Evolutionary conservation across 2,113 vertebrate genomes (phyloP).

Genomic region (Oxyruncus cristatus): DNA sequence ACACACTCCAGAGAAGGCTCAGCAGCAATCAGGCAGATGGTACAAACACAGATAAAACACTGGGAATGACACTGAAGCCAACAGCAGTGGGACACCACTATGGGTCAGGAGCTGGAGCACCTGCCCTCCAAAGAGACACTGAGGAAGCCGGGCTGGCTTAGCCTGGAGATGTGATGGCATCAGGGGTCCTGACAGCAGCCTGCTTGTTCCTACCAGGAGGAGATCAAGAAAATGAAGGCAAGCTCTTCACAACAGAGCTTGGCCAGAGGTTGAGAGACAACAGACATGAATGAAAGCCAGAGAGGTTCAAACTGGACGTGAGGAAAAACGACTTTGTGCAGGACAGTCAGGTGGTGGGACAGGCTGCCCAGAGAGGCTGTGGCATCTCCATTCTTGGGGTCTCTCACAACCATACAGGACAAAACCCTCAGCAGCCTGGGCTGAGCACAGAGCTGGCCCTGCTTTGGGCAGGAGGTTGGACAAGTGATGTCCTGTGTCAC

Average conservation of each 20-base stretch:
- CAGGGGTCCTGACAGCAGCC: background rate
- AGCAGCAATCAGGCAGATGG: background rate
- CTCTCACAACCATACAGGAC: background rate
- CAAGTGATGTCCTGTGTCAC: background rate
- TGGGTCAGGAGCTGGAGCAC: background rate
- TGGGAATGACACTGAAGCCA: background rate
- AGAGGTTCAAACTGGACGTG: background rate
- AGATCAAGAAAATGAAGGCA: background rate
- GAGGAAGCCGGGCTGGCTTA: background rate
- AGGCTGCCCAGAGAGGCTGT: background rate
- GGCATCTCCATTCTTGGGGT: background rate
- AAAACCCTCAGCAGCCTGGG: background rate
- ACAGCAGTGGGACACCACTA: background rate
- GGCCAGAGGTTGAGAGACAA: background rate
- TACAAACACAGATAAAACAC: background rate
- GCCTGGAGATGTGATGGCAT: no score
- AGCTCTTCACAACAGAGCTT: background rate
- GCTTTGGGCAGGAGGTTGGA: background rate
- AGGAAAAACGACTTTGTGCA: background rate
- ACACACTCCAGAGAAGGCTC: background rate
- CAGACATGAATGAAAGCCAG: background rate
- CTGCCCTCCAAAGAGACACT: background rate
- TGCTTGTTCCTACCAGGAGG: background rate
- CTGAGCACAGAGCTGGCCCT: background rate
- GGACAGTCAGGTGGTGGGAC: background rate